Evolutionary conservation across 2,888 invertebrate genomes (phyloP).

Genomic region (Belgica antarctica): DNA sequence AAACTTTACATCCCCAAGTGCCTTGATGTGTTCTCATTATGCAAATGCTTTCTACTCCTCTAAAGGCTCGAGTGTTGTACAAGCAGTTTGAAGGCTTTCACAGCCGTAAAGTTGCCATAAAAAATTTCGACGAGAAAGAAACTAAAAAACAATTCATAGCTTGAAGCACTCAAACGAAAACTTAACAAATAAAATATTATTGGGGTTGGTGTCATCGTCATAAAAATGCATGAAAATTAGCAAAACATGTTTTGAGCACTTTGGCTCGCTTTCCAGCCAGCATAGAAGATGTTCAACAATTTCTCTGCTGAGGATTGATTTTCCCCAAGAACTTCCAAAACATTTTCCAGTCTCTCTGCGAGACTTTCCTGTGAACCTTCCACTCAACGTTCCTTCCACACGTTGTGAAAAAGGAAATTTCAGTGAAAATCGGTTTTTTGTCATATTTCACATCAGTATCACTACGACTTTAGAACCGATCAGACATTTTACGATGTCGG

Average conservation of each 20-base stretch:
- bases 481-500: constrained; percentile 5
- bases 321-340: constrained; percentile 1
- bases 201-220: constrained; percentile 33
- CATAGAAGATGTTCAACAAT: constrained; percentile 40
- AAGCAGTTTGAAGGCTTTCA: not conserved
- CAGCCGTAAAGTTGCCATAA: no score
- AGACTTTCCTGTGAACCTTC: not conserved
- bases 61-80: not conserved
- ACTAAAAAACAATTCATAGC: not conserved
- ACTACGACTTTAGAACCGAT: not conserved
- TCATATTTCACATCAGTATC: constrained; percentile 19
- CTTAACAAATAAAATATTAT: not conserved
- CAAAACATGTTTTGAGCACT: not conserved
- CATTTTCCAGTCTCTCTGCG: not conserved
- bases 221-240: constrained; percentile 39
- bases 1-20: constrained; percentile 3
- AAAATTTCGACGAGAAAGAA: not conserved
- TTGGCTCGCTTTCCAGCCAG: not conserved
- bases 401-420: not conserved
- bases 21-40: constrained; percentile 13
- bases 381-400: not conserved
- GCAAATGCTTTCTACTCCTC: constrained; percentile 1
- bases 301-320: constrained; percentile 29
- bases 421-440: constrained; percentile 10
- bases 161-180: not conserved